Percentiles rank a stretch among this genome's conserved stretches.
Conservation (phyloP, 2,797 vertebrate species). For the Cyclura pinguis region DNA sequence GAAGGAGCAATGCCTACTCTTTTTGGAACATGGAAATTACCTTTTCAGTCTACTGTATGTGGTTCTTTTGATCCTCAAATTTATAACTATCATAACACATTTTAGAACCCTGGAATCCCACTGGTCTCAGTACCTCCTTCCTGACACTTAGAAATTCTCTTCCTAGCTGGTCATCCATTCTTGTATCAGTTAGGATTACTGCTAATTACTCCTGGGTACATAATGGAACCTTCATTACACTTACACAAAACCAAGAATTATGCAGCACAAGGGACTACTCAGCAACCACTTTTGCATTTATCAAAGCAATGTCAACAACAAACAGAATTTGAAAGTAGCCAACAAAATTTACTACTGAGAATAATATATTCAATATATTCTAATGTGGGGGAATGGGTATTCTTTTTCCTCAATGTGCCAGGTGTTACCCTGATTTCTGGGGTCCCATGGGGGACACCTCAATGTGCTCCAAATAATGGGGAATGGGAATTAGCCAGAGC, state of each 20-base stretch:
- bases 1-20: neutral
- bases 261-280: neutral
- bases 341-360: neutral
- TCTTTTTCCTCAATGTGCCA: no score
- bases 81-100: neutral
- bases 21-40: no score
- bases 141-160: neutral
- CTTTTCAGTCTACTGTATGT: neutral
- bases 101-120: neutral
- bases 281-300: neutral
- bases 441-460: no score
- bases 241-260: neutral
- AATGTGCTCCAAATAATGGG: no score
- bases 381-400: no score
- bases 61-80: neutral
- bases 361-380: neutral
- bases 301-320: constrained; percentile 21
- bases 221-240: neutral
- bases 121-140: neutral
- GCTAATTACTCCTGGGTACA: neutral
- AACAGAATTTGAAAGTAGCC: neutral
- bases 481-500: no score
- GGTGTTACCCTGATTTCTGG: no score
- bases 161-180: neutral
- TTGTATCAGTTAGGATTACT: neutral